These are phyloP conservation scores for Capreolus pygargus DNA, from an alignment of 2,113 vertebrate genomes.

Conservation along the genomic window DNA sequence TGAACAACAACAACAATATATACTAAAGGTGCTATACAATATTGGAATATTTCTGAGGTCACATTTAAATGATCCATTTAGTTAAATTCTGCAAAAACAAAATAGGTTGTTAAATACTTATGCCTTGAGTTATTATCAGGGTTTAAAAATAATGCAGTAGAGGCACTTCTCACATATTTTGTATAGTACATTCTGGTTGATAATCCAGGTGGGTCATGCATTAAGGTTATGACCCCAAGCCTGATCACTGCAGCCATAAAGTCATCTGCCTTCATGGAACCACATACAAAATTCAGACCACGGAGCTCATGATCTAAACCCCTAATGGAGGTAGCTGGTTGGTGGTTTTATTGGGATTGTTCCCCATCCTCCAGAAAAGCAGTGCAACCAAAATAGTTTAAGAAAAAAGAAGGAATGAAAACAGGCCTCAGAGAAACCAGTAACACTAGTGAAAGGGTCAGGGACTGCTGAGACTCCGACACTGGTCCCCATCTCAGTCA, in stretches of 20 bases:
- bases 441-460: not conserved
- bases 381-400: not conserved
- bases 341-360: not conserved
- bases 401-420: not conserved
- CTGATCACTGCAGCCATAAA: accelerated
- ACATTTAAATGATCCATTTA: not conserved
- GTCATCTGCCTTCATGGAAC: not conserved
- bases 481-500: not conserved
- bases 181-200: not conserved
- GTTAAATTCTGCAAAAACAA: not conserved
- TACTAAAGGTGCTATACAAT: too few relatives aligned
- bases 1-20: not conserved
- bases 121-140: not conserved
- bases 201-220: not conserved
- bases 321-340: not conserved
- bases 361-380: not conserved
- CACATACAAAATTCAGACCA: too few relatives aligned
- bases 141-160: not conserved
- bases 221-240: accelerated
- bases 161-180: not conserved
- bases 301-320: not conserved
- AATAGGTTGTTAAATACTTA: not conserved
- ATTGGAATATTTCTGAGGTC: not conserved
- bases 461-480: not conserved
- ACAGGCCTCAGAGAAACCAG: accelerated